Evolutionary conservation across 2,113 vertebrate genomes (phyloP).

Genomic region (Dipodomys ordii): DNA sequence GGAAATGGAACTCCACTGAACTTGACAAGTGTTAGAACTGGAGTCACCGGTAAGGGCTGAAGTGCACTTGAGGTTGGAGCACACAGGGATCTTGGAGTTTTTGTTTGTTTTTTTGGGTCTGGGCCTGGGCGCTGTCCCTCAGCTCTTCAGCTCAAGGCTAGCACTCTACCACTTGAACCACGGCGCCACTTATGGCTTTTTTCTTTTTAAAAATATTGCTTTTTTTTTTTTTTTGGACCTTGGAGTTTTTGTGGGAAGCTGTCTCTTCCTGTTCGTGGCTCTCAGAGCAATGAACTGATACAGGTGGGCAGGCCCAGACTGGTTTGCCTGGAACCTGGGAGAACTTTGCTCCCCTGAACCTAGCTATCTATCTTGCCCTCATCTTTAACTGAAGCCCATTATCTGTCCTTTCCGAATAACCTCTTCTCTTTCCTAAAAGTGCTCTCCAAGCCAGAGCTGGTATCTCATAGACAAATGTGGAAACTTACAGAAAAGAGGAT

Average conservation of each 20-base stretch:
- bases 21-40: background rate
- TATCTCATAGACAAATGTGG: background rate
- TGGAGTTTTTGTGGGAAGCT: background rate
- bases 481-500: background rate
- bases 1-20: background rate
- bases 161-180: no score
- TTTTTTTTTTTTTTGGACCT: background rate
- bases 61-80: no score
- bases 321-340: background rate
- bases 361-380: background rate
- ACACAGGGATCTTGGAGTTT: background rate
- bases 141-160: no score
- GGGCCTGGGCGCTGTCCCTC: no score
- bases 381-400: background rate
- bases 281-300: background rate
- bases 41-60: background rate
- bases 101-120: no score
- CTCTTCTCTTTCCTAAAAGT: conserved; percentile 27
- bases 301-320: background rate
- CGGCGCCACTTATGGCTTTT: no score
- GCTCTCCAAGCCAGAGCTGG: background rate
- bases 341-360: background rate
- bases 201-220: no score
- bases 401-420: conserved; percentile 1
- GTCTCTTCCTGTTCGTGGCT: background rate